Base-by-base conservation (phyloP, 2,113 vertebrate species). In the Mustela lutreola region DNA sequence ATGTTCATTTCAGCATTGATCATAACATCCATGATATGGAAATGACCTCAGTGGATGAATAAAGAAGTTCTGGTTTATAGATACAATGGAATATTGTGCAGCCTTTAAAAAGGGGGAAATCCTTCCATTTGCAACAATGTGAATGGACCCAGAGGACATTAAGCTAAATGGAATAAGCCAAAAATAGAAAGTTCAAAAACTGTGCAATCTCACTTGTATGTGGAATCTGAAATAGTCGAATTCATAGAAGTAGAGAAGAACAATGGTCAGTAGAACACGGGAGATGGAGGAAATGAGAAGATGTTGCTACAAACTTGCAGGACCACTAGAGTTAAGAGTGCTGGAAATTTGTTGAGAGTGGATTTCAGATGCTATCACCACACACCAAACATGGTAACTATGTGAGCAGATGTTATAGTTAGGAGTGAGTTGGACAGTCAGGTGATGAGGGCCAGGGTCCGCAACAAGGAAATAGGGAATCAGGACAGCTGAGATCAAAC, bases 1-100 rank as follows among this genome's bases (percentile, higher is more conserved):
- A 9, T 50, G 9, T 9, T 7, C 45, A 42, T 0, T 33, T 15
- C 5, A 15, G 21, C 3, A 3, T 53, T 9, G 3, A 4, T 36
- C 42, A 2, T 2, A 15, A 36, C 24, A 24, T 24, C 76, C 67
- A 15, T 6, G 9, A 4, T 28, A 42, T 21, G 33, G 19, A 42
- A 60, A 18, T 8, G 26, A 26, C 8, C 10, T 26, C 16, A 3
- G 45, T 1, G 19, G 67, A 71, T 9, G 31, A 24, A 39, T 14
- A 3, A 62, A 7, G 31, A 53, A 14, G 26, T 0, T 33, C 24
- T 9, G 4, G n/a, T 16, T 79, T 53, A 36, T 10, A 10, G 11
- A 6, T 26, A 21, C 9, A 28, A 28, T 21, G 56, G 45, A n/a
- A 5, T 50, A 33, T 45, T 42, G 7, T 12, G 14, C 7, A 8